Evolutionary conservation across 2,888 invertebrate species (phyloP).

Genomic region (Folsomia manolachei): DNA sequence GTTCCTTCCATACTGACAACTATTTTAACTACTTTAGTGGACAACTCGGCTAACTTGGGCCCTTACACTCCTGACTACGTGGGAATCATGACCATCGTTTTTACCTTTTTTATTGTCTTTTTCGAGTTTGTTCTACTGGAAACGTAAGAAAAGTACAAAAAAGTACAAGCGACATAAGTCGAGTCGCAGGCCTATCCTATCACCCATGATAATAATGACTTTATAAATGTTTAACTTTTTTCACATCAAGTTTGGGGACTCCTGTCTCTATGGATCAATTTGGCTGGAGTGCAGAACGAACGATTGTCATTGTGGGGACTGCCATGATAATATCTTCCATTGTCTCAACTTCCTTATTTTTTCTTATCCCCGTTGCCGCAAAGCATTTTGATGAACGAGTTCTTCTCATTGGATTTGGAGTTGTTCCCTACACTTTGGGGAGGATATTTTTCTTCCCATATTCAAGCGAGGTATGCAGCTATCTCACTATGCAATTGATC

Average conservation of each 20-base stretch:
- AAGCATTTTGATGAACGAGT: constrained; percentile 70
- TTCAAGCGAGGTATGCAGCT: constrained; percentile 60
- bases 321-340: constrained; percentile 76
- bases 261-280: constrained; percentile 82
- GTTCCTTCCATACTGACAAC: background rate
- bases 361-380: constrained; percentile 66
- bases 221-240: background rate
- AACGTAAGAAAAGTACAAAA: constrained; percentile 63
- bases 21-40: background rate
- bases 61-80: constrained; percentile 68
- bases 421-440: constrained; percentile 73
- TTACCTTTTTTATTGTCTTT: constrained; percentile 77
- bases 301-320: constrained; percentile 76
- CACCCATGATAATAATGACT: background rate
- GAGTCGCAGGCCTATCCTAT: too few species aligned
- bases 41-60: background rate
- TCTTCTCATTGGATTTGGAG: constrained; percentile 79
- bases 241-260: constrained; percentile 65
- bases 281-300: constrained; percentile 74
- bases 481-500: too few species aligned
- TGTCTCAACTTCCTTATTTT: constrained; percentile 70
- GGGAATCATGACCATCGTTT: constrained; percentile 73
- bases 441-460: constrained; percentile 73
- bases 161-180: too few species aligned
- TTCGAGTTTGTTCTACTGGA: constrained; percentile 85